Percentiles rank a stretch among this genome's conserved stretches.
These are phyloP conservation scores for Melanostigma gelatinosum DNA, from an alignment of 2,113 vertebrate species.

Conservation along the genomic window DNA sequence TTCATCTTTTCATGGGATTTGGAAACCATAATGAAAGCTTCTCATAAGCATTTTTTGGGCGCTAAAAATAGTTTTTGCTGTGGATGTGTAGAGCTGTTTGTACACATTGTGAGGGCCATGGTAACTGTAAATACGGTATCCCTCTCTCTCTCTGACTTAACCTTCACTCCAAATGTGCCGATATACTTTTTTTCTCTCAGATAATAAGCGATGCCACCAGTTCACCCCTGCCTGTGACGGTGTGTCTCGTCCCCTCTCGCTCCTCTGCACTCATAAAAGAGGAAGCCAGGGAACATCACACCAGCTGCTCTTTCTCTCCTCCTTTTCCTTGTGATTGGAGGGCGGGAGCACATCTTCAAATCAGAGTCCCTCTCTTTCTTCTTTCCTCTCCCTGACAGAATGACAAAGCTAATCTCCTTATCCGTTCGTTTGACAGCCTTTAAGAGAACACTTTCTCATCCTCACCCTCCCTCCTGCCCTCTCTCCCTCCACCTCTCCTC, in stretches of 20 bases:
- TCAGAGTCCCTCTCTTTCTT: conserved; percentile 56
- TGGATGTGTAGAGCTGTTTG: not conserved
- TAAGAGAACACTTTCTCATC: conserved; percentile 49
- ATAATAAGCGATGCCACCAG: conserved; percentile 51
- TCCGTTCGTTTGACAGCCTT: conserved; percentile 61
- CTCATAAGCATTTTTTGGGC: not conserved
- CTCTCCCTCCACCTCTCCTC: conserved; percentile 42
- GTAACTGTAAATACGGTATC: conserved; percentile 8
- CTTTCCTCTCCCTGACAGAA: conserved; percentile 53
- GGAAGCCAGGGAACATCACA: conserved; percentile 31
- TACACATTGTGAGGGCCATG: not conserved
- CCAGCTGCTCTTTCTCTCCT: conserved; percentile 33
- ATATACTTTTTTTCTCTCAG: conserved; percentile 1
- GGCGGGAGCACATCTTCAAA: conserved; percentile 65
- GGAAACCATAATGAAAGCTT: not conserved
- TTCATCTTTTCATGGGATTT: not conserved
- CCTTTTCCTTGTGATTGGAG: conserved; percentile 50
- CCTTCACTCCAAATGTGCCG: conserved; percentile 36
- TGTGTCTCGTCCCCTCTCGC: conserved; percentile 17
- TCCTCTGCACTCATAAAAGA: conserved; percentile 32
- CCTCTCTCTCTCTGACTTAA: not conserved
- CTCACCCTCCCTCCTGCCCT: not conserved
- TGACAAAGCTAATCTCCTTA: conserved; percentile 72
- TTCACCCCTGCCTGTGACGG: conserved; percentile 35
- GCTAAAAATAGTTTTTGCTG: not conserved